These are phyloP conservation scores for Pelusios castaneus DNA, from an alignment of 2,113 vertebrate genomes.

Conservation along the genomic window DNA sequence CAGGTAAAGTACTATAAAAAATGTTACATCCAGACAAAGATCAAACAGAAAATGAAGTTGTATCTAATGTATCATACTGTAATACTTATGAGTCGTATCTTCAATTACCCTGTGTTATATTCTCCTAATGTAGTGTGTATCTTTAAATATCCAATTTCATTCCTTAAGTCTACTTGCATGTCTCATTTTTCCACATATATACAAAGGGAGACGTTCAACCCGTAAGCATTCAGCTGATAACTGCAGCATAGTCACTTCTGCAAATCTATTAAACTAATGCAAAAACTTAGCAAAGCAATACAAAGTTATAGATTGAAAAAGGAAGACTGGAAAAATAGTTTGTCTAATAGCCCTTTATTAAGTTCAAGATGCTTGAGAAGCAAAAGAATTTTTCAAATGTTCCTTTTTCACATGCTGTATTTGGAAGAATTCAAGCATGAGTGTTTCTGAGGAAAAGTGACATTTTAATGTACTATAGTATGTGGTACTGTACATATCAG, in stretches of 20 bases:
- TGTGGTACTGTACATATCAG: neutral
- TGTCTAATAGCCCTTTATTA: neutral
- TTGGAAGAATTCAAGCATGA: neutral
- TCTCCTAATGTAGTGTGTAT: neutral
- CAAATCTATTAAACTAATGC: neutral
- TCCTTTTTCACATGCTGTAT: neutral
- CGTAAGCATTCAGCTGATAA: neutral
- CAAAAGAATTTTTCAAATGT: constrained; percentile 2
- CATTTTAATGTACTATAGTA: neutral
- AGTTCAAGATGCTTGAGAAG: neutral
- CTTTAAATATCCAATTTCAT: neutral
- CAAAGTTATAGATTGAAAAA: neutral
- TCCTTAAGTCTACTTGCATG: neutral
- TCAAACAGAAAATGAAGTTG: neutral
- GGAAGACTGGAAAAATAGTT: neutral
- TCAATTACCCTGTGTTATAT: neutral
- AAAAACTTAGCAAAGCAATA: neutral
- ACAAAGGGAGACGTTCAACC: neutral
- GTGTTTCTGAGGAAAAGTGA: neutral
- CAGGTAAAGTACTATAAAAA: fast-evolving
- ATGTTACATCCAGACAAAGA: neutral
- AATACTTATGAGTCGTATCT: neutral
- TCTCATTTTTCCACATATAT: fast-evolving
- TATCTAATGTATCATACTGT: neutral
- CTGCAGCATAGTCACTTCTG: neutral